Base-by-base conservation (phyloP, 2,113 vertebrate species). In the Laticauda colubrina region DNA sequence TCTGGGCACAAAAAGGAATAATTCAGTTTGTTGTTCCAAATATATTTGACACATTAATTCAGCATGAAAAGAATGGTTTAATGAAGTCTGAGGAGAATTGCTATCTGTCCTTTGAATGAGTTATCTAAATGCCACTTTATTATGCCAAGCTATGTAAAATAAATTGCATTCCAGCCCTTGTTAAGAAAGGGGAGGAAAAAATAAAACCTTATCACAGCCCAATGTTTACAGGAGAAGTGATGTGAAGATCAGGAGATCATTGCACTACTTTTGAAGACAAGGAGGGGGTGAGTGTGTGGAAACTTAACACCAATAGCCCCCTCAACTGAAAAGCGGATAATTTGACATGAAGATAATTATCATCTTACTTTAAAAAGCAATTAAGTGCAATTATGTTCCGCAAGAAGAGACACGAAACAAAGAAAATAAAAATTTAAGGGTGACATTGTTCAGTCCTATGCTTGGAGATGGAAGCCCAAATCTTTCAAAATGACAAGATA, bases 141-240 rank as follows among this genome's bases (percentile, higher is more conserved):
- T 97, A 97, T 97, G 97, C 95, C 97, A 97, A 98, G 95, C 95
- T 96, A 93, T 94, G 92, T 96, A 97, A 97, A 98, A 98, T 97
- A 97, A 97, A 97, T 97, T 97, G 91, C 95, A 95, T 96, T 98
- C 95, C 96, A 97, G 94, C 92, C 94, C 88, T 90, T 85, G 92
- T 97, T 97, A 94, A 96, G 97, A 97, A 97, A 97, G 96, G 91
- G 14, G 14, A 21, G 4, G 96, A 90, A 21, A 21, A 39, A 81
- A 8, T 2, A 64, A 29, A 64, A 95, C 95, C 97, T 98, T 96
- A 97, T 97, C 75, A 0, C 96, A 97, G 97, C 93, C 93, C 95
- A 90, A 90, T 97, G 96, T 96, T 96, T 95, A 92, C 92, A 95
- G 95, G 95, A 96, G 92, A 95, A 95, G 89, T 92, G 86, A 59